These are phyloP conservation scores for Pithys albifrons DNA, from an alignment of 2,113 vertebrate species.

Conservation along the genomic window DNA sequence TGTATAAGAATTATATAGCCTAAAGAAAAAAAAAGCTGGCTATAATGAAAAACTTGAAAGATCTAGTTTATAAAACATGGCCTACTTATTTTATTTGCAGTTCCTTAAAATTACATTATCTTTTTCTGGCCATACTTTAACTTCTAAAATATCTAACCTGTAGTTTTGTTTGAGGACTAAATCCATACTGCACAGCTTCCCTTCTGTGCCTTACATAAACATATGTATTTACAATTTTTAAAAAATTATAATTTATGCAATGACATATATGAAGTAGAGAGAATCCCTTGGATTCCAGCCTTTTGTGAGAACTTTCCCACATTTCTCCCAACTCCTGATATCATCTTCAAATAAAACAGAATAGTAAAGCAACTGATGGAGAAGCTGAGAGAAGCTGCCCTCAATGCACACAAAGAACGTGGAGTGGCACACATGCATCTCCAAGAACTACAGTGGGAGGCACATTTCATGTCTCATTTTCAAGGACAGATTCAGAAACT, in stretches of 20 bases:
- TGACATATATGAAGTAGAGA: background rate
- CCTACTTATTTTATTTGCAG: background rate
- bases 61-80: background rate
- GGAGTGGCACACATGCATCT: accelerated
- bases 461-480: background rate
- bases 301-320: background rate
- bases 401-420: background rate
- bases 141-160: background rate
- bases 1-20: background rate
- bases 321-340: background rate
- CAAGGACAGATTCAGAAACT: background rate
- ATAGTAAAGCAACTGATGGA: background rate
- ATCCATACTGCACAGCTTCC: background rate
- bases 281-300: background rate
- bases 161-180: background rate
- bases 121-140: background rate
- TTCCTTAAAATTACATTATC: background rate
- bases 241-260: background rate
- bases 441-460: background rate
- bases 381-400: background rate
- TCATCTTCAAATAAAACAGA: background rate
- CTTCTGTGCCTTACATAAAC: background rate
- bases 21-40: background rate
- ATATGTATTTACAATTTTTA: background rate
- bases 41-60: background rate